Evolutionary conservation across 1,140 invertebrate genomes (phyloP).

Genomic region (Triops cancriformis): DNA sequence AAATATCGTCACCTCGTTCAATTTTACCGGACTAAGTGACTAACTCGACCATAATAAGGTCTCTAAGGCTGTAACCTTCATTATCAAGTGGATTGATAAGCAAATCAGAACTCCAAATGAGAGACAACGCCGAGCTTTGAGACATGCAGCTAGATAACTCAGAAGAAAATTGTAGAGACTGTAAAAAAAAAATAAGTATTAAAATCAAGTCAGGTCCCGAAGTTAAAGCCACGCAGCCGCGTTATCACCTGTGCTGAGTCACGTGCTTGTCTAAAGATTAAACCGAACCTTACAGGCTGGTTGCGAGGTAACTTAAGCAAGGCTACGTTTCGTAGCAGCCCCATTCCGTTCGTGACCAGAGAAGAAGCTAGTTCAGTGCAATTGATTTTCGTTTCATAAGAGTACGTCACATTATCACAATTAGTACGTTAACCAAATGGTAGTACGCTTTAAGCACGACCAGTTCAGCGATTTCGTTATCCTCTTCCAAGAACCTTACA

Average conservation of each 20-base stretch:
- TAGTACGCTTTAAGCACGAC: conserved; percentile 24
- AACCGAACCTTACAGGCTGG: neutral
- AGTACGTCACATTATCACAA: neutral
- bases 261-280: neutral
- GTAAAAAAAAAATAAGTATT: too few relatives aligned
- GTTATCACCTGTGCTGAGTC: neutral
- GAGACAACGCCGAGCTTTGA: too few relatives aligned
- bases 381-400: neutral
- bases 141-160: too few relatives aligned
- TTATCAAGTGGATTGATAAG: too few relatives aligned
- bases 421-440: conserved; percentile 20
- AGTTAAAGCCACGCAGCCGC: neutral
- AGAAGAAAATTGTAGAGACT: too few relatives aligned
- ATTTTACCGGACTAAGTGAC: too few relatives aligned
- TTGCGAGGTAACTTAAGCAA: neutral
- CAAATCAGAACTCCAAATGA: too few relatives aligned
- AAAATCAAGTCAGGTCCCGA: too few relatives aligned
- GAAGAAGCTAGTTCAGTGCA: neutral
- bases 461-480: neutral
- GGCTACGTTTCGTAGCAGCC: neutral
- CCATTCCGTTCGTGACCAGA: neutral
- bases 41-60: too few relatives aligned
- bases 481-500: conserved; percentile 23
- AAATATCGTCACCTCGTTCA: too few relatives aligned
- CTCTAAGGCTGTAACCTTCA: too few relatives aligned